Evolutionary conservation across 1,140 invertebrate genomes (phyloP).

Genomic region (Adelges cooleyi): DNA sequence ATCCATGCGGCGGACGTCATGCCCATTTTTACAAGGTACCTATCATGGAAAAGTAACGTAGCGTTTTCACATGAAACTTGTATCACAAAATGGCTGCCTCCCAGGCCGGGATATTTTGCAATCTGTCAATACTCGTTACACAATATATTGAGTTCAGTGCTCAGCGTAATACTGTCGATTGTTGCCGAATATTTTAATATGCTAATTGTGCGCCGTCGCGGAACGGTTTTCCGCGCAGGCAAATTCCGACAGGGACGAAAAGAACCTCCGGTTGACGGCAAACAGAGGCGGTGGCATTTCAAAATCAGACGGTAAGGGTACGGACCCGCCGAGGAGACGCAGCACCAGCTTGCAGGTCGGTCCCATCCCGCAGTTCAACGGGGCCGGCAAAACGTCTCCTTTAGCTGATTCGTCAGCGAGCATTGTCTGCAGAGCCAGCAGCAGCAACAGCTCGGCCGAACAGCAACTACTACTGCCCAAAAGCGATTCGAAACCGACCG

Average conservation of each 20-base stretch:
- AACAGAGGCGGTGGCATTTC: background rate
- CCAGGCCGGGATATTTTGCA: too few species aligned
- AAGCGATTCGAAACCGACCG: slow-evolving; percentile 5
- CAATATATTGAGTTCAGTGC: too few species aligned
- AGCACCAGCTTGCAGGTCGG: background rate
- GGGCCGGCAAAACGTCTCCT: background rate
- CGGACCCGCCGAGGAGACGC: background rate
- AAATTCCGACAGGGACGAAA: background rate
- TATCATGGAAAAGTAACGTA: too few species aligned
- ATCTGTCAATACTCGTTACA: too few species aligned
- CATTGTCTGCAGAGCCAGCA: background rate
- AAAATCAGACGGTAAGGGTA: too few species aligned
- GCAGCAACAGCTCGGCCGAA: too few species aligned
- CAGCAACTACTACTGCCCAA: background rate
- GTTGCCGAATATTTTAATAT: too few species aligned
- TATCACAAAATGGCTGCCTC: too few species aligned
- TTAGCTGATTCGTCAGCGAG: background rate
- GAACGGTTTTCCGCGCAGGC: background rate
- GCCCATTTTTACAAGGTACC: too few species aligned
- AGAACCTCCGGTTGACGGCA: slow-evolving; percentile 9
- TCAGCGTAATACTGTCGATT: too few species aligned
- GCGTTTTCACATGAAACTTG: too few species aligned
- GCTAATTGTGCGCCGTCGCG: background rate
- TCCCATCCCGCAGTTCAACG: background rate
- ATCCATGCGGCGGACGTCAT: too few species aligned